These are phyloP conservation scores for Heloderma charlesbogerti DNA, from an alignment of 2,113 vertebrate genomes.

Conservation along the genomic window DNA sequence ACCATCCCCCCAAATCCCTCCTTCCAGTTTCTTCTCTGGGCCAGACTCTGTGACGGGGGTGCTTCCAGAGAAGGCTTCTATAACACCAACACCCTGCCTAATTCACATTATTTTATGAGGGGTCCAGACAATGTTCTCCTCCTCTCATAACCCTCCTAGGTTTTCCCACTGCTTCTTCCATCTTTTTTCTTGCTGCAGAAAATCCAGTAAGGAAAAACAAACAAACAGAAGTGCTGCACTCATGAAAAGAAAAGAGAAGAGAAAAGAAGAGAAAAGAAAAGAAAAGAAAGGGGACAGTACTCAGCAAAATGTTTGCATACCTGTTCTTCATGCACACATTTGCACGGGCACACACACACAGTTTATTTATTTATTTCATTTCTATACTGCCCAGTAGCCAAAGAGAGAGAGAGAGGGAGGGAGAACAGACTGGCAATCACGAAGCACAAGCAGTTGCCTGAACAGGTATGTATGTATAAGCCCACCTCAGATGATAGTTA, in stretches of 20 bases:
- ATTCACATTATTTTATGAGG: too few relatives aligned
- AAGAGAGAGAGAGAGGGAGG: neutral
- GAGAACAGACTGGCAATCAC: neutral
- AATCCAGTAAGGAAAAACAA: neutral
- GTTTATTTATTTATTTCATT: too few relatives aligned
- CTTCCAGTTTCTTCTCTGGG: neutral
- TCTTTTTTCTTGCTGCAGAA: too few relatives aligned
- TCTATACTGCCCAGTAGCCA: too few relatives aligned
- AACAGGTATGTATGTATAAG: neutral
- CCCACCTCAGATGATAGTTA: accelerated
- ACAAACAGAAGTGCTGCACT: neutral
- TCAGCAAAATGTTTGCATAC: too few relatives aligned
- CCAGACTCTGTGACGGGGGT: neutral
- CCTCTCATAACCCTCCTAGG: too few relatives aligned
- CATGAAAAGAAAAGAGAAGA: neutral
- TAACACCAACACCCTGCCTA: too few relatives aligned
- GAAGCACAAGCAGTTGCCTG: neutral
- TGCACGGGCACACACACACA: neutral
- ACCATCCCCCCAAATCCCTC: neutral
- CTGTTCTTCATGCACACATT: neutral
- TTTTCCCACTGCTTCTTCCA: too few relatives aligned
- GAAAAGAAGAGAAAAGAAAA: neutral
- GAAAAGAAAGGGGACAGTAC: neutral
- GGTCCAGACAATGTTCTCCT: too few relatives aligned
- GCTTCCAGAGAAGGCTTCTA: too few relatives aligned